Base-by-base conservation (phyloP, 2,113 vertebrate species). In the Brachypodius melanocephalos region DNA sequence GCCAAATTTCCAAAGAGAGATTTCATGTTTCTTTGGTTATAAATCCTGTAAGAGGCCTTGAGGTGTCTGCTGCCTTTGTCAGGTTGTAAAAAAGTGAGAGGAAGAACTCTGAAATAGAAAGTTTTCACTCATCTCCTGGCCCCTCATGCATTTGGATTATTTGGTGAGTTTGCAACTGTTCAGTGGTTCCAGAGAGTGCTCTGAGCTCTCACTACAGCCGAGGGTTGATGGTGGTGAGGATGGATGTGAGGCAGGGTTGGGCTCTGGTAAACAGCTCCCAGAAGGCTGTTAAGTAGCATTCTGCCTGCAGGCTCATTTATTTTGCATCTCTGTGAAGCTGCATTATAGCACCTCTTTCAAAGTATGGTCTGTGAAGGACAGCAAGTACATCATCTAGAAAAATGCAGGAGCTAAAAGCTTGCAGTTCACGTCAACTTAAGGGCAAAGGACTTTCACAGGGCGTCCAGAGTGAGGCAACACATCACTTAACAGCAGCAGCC, bases 241-340 rank as follows among this genome's bases (percentile, higher is more conserved):
- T 68, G 72, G 29, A 83, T 69, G 63, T 29, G 83, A 89, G 34
- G 22, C 69, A 71, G 51, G 79, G 51, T 3, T 52, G 22, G 45
- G 24, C 31, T 89, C 85, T 78, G 73, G 72, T 42, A 75, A 95
- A 61, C n/a, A 72, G 31, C 40, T 87, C 72, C 80, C 91, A 65
- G 36, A 21, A 75, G 73, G 68, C 51, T 88, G 46, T 21, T 86
- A 67, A 90, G 76, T 29, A 81, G 40, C 45, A 51, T 59, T 52
- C 68, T 78, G 43, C 48, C 83, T 78, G 65, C 29, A 89, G 65
- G 24, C 36, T 95, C 73, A 84, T 93, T 90, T 84, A 71, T 93
- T 93, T 81, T 84, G 68, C 89, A 92, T 93, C 71, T 87, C 72
- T 75, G 36, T 57, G 68, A 74, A 92, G 90, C 25, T 77, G 42